Conservation (phyloP, 2,888 invertebrate genomes). For the Conus canariensis region DNA sequence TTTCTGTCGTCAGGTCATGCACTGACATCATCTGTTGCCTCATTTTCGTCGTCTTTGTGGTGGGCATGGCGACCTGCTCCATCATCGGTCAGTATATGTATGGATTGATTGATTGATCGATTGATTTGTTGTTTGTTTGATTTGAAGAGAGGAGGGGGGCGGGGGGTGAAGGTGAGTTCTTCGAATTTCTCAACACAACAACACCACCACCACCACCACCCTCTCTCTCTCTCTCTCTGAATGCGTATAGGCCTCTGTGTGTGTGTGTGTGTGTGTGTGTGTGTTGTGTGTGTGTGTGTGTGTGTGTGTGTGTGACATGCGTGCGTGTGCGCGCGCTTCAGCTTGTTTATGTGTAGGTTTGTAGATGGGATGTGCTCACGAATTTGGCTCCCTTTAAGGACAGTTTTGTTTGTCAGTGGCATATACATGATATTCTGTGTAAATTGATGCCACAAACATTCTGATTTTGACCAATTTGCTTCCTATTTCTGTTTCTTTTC, state of each 20-base stretch:
- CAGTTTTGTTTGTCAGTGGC: background rate
- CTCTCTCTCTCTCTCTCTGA: background rate
- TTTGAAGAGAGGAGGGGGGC: too few species aligned
- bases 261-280: background rate
- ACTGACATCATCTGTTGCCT: constrained; percentile 53
- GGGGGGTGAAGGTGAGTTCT: too few species aligned
- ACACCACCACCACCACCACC: too few species aligned
- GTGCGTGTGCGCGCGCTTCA: background rate
- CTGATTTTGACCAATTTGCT: too few species aligned
- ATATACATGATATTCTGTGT: too few species aligned
- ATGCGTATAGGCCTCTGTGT: background rate
- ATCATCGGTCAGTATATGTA: constrained; percentile 46
- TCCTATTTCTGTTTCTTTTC: too few species aligned
- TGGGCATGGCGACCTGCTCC: constrained; percentile 50
- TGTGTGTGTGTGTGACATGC: background rate
- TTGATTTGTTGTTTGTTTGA: too few species aligned
- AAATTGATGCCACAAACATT: too few species aligned
- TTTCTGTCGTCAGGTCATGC: constrained; percentile 49
- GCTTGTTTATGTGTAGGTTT: background rate
- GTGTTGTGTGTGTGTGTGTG: too few species aligned
- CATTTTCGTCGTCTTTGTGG: constrained; percentile 50
- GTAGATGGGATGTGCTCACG: background rate
- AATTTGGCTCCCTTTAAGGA: too few species aligned
- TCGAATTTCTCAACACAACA: too few species aligned
- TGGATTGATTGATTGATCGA: too few species aligned